Base-by-base conservation (phyloP, 2,888 invertebrate genomes). In the Tenthredo amoena region DNA sequence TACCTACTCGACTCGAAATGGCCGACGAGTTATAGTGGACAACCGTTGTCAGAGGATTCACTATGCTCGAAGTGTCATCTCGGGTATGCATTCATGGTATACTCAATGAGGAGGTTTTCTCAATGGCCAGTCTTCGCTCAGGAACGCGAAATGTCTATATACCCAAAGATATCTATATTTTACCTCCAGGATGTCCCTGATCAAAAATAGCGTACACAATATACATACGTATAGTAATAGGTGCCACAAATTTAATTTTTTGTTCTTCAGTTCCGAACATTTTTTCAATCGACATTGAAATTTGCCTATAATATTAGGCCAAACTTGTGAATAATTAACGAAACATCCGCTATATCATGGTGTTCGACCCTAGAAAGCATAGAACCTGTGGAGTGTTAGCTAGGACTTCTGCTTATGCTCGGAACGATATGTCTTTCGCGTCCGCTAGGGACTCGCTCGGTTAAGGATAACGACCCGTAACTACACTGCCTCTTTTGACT, bases 391-490 rank as follows among this genome's bases (percentile, higher is more conserved):
- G 62, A 81, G 37, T 50, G 81, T 76, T 37, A 34, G 37, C 76
- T 40, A 76, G 50, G 18, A 77, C 50, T 55, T 50, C 77, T 77
- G 77, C 50, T 15, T 55, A 77, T 31, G 77, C 55, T 77, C 26
- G 40, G 7, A 81, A 81, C 40, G 62, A 62, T 15, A 62, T 15
- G 34, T 81, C 81, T 62, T 81, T 37, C 81, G 21, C 62, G 62
- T 81, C 81, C 81, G 62, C 62, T 40, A 21, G 81, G 81, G 81
- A 81, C 62, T 62, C 81, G 81, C 81, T 81, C 81, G 81, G 81
- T 81, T 81, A 62, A 58, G 81, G 81, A 81, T 81, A 81, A 81
- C 81, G 81, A 81, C 81, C 81, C 81, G 81, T 81, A 81, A 81
- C 81, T 81, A 81, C 26, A 62, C 81, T 1, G 81, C 81, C 81